A percentile compares a stretch with the other conserved stretches of the same genome.
phyloP scores from a whole-genome alignment of 2,888 invertebrate species.

The Diarsia rubi region DNA sequence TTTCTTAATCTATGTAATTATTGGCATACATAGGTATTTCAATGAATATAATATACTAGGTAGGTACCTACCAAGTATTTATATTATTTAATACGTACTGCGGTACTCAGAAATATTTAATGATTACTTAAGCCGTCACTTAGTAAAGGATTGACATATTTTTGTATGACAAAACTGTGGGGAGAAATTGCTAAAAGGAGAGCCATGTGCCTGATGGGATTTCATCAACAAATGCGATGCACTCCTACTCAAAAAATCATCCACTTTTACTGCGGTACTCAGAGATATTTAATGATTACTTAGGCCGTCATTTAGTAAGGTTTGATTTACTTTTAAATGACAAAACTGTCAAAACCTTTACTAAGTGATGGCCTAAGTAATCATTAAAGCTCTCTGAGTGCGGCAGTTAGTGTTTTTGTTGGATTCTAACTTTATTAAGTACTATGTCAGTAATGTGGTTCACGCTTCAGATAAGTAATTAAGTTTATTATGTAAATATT shows the following conservation, averaged over 20 bases:
- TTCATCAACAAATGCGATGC: neutral
- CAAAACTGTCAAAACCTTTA: no score
- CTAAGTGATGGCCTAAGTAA: no score
- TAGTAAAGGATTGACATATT: no score
- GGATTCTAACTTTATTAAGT: neutral
- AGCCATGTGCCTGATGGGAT: neutral
- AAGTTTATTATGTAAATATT: conserved; percentile 30
- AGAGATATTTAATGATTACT: no score
- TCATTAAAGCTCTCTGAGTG: no score
- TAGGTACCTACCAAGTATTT: neutral
- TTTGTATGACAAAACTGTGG: no score
- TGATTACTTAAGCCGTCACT: no score
- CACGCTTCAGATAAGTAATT: conserved; percentile 22
- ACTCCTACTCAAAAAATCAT: neutral
- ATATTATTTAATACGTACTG: conserved; percentile 5
- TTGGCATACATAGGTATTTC: no score
- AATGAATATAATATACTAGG: neutral
- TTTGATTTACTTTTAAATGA: no score
- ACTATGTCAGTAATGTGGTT: conserved; percentile 4
- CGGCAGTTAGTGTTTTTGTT: neutral
- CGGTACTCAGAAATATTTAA: no score
- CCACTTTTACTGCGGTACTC: no score
- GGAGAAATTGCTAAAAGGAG: neutral
- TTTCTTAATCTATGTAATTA: conserved; percentile 3
- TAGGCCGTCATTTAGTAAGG: no score